These are phyloP conservation scores for Silurus glanis DNA, from an alignment of 2,113 vertebrate genomes.

Conservation along the genomic window DNA sequence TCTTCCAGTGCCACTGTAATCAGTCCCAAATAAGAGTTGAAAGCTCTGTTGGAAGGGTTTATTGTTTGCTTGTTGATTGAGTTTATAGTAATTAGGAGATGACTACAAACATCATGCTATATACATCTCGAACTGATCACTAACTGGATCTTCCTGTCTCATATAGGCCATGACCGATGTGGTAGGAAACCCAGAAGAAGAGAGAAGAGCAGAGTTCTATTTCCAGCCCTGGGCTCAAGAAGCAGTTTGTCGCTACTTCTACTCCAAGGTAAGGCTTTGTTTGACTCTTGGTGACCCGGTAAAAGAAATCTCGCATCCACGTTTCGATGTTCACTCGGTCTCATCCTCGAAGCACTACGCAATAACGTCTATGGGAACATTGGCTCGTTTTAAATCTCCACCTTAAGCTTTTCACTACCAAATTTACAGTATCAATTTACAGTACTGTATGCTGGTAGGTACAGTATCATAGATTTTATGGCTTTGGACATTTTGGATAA, in stretches of 20 bases:
- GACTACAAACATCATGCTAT: too few species aligned
- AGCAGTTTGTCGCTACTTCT: constrained; percentile 97
- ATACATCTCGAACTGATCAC: neutral
- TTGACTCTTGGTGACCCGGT: neutral
- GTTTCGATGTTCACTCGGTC: neutral
- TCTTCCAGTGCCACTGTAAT: neutral
- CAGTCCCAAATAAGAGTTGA: neutral
- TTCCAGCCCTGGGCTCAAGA: constrained; percentile 99
- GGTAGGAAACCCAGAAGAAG: constrained; percentile 96
- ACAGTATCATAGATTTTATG: too few species aligned
- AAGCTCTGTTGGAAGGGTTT: neutral
- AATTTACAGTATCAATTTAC: neutral
- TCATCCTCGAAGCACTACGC: neutral
- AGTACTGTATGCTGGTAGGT: too few species aligned
- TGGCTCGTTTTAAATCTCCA: neutral
- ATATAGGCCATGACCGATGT: constrained; percentile 96
- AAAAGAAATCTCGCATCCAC: neutral
- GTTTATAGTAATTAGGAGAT: neutral
- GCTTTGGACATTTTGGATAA: too few species aligned
- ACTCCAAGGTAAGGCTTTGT: constrained; percentile 86
- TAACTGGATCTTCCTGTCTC: neutral
- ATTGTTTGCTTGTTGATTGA: neutral
- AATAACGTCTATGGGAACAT: neutral
- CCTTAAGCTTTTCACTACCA: neutral
- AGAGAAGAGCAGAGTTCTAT: constrained; percentile 96